These are phyloP conservation scores for Clarias macrocephalus DNA, from an alignment of 2,113 vertebrate genomes.

Conservation along the genomic window DNA sequence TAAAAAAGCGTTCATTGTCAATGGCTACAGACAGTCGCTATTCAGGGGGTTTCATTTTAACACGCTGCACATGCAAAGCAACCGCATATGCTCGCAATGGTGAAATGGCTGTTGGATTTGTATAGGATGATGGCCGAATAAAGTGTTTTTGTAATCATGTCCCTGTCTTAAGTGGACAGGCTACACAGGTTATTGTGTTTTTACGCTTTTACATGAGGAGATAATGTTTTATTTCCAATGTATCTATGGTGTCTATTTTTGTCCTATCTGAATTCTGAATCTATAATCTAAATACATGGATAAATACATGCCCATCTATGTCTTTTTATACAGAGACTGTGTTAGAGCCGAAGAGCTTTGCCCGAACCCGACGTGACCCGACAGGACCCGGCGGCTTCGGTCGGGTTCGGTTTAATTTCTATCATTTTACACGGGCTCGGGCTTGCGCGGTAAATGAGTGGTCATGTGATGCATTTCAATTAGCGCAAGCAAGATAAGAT, in stretches of 20 bases:
- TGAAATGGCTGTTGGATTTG: not conserved
- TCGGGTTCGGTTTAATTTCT: too few relatives aligned
- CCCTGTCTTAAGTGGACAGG: not conserved
- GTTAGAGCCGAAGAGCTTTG: too few relatives aligned
- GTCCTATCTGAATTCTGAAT: not conserved
- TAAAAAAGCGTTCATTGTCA: slow-evolving; percentile 64
- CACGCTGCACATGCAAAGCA: slow-evolving; percentile 3
- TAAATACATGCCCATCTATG: too few relatives aligned
- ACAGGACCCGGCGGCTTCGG: too few relatives aligned
- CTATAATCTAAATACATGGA: not conserved
- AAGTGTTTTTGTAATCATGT: not conserved
- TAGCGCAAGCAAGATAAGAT: too few relatives aligned
- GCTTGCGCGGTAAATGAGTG: too few relatives aligned
- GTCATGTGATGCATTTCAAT: too few relatives aligned
- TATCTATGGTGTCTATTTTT: not conserved
- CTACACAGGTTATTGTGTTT: not conserved
- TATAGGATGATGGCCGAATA: not conserved
- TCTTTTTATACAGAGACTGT: not conserved
- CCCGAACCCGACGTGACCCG: too few relatives aligned
- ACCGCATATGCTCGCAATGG: too few relatives aligned
- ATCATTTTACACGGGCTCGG: too few relatives aligned
- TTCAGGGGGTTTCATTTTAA: slow-evolving; percentile 28
- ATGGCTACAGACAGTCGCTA: slow-evolving; percentile 44
- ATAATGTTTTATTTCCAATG: not conserved
- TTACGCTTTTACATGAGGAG: not conserved